Evolutionary conservation across 2,888 invertebrate species (phyloP), one percentile per base, ranked within the genome.

Genomic region (Tribolium freemani): DNA sequence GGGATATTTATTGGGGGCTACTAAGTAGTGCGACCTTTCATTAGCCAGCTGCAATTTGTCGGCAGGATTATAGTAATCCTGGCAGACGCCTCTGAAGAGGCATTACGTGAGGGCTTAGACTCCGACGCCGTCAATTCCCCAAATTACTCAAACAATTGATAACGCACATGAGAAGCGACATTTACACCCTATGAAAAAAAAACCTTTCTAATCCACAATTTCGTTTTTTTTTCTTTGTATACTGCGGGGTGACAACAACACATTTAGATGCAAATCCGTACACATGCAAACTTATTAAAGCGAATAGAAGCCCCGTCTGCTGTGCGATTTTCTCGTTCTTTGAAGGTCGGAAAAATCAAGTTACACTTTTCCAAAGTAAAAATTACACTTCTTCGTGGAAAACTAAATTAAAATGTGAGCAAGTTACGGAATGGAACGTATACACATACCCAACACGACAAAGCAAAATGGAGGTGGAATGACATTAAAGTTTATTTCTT

Each of bases 31-130:
- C 60, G 71, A 71, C 71, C 71, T 71, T 71, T 60, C 71, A 71
- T 71, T 71, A 71, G 71, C 53, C 66, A 44, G 58, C 67, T 75
- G 71, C 69, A 75, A 75, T 75, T 75, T 75, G 73, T 73, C 73
- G 69, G 3, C 60, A 45, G 71, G 71, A 71, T 71, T 71, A 71
- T 53, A 67, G 67, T 71, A 67, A 71, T 71, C 71, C 71, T 53
- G 53, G 46, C 38, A 71, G 71, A 71, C 67, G 60, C 53, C 46
- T 26, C 48, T 60, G 66, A 26, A 66, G 26, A 21, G 60, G 67
- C 46, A 67, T 71, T 71, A 71, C 38, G 53, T 64, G 54, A 61
- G 69, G 64, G 51, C 10, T 50, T 51, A 51, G 56, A 56, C 56
- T 44, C 16, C 54, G 54, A 53, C 66, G 38, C 54, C 46, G 26